Percentiles rank a stretch among this genome's conserved stretches.
Evolutionary conservation across 2,113 vertebrate species (phyloP).

Genomic region (Psettodes erumei): DNA sequence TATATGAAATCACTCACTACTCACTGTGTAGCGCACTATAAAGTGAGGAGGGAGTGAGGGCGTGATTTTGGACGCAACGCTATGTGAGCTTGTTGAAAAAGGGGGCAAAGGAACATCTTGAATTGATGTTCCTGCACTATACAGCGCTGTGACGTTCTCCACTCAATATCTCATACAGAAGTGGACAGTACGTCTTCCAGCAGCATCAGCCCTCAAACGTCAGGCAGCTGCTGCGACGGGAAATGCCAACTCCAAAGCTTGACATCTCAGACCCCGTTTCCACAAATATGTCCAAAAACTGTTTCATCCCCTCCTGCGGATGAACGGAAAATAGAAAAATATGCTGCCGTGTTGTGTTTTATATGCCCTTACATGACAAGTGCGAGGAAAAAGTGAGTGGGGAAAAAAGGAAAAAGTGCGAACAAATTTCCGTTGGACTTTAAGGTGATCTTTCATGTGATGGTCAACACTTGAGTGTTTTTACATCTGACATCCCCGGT

Average conservation of each 20-base stretch:
- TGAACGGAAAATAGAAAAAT: neutral
- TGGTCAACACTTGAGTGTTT: neutral
- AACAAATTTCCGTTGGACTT: neutral
- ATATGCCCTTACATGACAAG: neutral
- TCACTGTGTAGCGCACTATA: too few species aligned
- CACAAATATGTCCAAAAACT: neutral
- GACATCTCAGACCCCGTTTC: neutral
- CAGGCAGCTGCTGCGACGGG: neutral
- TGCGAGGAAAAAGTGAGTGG: neutral
- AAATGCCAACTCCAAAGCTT: neutral
- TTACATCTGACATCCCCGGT: constrained; percentile 36
- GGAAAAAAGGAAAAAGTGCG: neutral
- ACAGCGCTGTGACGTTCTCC: neutral
- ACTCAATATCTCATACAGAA: neutral
- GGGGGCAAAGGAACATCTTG: neutral
- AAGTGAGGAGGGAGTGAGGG: too few species aligned
- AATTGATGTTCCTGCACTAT: neutral
- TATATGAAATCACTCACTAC: too few species aligned
- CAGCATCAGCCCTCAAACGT: neutral
- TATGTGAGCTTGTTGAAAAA: neutral
- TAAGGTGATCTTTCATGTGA: neutral
- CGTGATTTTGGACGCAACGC: too few species aligned
- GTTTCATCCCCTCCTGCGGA: neutral
- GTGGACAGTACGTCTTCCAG: neutral
- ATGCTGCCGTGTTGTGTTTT: neutral